phyloP scores from a whole-genome alignment of 2,888 invertebrate species.

The Drosophila nr. medialis region DNA sequence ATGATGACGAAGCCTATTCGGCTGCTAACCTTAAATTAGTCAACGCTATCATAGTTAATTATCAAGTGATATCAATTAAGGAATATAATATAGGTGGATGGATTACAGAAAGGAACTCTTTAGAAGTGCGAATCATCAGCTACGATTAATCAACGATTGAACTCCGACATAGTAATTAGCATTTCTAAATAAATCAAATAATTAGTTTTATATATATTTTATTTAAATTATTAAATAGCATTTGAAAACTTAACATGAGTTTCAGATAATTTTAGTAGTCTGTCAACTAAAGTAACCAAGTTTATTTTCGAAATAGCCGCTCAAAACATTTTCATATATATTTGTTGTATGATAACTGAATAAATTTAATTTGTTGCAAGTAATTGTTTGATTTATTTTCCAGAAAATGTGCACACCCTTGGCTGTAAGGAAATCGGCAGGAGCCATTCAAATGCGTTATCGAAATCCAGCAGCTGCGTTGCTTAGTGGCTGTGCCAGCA shows the following conservation, averaged over 20 bases:
- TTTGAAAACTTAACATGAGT: not conserved
- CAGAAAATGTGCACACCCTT: conserved; percentile 14
- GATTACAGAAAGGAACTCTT: not conserved
- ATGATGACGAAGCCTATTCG: conserved; percentile 61
- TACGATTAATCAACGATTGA: not conserved
- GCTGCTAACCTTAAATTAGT: conserved; percentile 16
- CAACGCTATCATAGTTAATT: not conserved
- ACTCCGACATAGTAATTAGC: not conserved
- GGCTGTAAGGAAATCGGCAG: not conserved
- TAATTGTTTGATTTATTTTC: not conserved
- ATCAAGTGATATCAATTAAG: not conserved
- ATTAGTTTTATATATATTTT: not conserved
- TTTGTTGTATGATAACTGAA: not conserved
- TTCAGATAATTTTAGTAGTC: not conserved
- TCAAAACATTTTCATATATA: not conserved
- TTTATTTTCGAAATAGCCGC: not conserved
- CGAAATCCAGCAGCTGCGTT: conserved; percentile 48
- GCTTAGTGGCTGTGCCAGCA: conserved; percentile 36
- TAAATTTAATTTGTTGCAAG: not conserved
- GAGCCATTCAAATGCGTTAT: conserved; percentile 14
- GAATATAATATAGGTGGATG: not conserved
- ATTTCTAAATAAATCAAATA: not conserved
- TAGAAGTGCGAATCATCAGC: not conserved
- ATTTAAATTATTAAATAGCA: not conserved
- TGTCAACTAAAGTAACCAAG: not conserved